Base-by-base conservation (phyloP, 2,888 invertebrate genomes). In the Xylota sylvarum region DNA sequence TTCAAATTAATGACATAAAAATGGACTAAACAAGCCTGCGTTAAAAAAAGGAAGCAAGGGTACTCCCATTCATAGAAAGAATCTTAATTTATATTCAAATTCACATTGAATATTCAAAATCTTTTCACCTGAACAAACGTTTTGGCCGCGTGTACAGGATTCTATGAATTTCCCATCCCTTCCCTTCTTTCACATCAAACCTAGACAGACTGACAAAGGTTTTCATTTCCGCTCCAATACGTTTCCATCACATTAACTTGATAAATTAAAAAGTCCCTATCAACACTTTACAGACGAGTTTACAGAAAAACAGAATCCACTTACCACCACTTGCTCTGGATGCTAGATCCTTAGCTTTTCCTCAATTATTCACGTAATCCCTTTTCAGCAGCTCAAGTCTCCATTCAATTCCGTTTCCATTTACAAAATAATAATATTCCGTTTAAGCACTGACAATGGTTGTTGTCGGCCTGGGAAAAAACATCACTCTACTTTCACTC, bases 361-460 rank as follows among this genome's bases (percentile, higher is more conserved):
- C 32, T 55, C 30, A 52, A 55, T 78, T 72, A 70, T 78, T 65
- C 70, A 72, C 70, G 78, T 83, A 78, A 83, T 83, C 83, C 83
- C 58, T 78, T 81, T 77, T 65, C 27, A 74, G 43, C 58, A 64
- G 52, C 19, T 70, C 14, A 27, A 56, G 48, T 76, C 40, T 62
- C 56, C 37, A 67, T 55, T 70, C 50, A 72, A 72, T 58, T 74
- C 40, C 5, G 23, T 46, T 72, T 78, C 32, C 40, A 67, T 62
- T 64, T 32, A 72, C 35, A 65, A 67, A 46, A 73, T 48, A 72
- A 78, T 67, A 72, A 78, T 70, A 60, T 46, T 60, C 52, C 48
- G 55, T 56, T 14, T 12, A 65, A 52, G 50, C 67, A 32, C 62
- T 55, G n/a, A 52, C 46, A 55, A 17, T 46, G 46, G 52, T 43